Conservation (phyloP, 2,797 vertebrate species). For the Sebastes flavidus region DNA sequence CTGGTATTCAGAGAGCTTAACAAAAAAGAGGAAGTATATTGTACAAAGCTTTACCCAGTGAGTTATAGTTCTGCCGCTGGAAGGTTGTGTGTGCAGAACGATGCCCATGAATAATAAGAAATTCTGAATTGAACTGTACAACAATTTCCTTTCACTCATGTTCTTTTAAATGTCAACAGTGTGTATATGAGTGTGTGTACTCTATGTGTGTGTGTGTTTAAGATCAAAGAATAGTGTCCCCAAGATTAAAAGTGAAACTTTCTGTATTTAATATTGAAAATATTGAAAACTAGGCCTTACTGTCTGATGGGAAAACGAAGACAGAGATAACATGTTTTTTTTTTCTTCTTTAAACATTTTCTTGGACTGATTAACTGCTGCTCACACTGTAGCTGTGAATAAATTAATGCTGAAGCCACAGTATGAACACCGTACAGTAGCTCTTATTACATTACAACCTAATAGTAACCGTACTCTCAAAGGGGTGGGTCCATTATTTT, state of each 20-base stretch:
- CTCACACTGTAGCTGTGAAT: background rate
- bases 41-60: background rate
- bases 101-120: slow-evolving; percentile 26
- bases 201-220: background rate
- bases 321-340: background rate
- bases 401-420: background rate
- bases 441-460: background rate
- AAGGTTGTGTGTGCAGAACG: slow-evolving; percentile 10
- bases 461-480: background rate
- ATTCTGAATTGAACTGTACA: slow-evolving; percentile 27
- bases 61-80: background rate
- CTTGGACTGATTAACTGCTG: background rate
- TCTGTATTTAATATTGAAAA: slow-evolving; percentile 27
- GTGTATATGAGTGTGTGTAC: background rate
- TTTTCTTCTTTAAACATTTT: background rate
- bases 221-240: slow-evolving; percentile 3
- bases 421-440: background rate
- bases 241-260: slow-evolving; percentile 44
- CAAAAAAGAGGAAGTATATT: background rate
- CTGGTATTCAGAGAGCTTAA: background rate
- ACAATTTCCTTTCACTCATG: slow-evolving; percentile 33
- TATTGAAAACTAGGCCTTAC: background rate
- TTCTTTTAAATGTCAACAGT: slow-evolving; percentile 50
- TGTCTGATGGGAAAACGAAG: background rate
- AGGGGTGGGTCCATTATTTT: background rate